Percentiles rank a stretch among this genome's conserved stretches.
These are phyloP conservation scores for Ornithoptera priamus DNA, from an alignment of 2,888 invertebrate genomes.

Conservation along the genomic window DNA sequence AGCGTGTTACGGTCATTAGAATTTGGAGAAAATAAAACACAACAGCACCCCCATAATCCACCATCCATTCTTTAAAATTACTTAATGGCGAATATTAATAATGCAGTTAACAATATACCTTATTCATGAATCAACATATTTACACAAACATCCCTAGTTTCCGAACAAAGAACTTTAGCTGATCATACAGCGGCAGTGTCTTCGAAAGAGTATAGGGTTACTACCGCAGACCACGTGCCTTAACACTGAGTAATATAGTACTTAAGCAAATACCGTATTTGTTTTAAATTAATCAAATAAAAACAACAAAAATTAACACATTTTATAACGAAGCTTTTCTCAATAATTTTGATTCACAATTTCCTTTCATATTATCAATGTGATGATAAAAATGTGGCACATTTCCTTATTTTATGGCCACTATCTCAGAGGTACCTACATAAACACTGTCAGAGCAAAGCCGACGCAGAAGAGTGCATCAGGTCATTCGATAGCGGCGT, in stretches of 20 bases:
- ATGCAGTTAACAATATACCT: too few relatives aligned
- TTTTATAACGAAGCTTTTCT: neutral
- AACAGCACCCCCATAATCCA: neutral
- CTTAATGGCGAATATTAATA: neutral
- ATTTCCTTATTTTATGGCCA: conserved; percentile 34
- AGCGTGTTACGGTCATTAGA: conserved; percentile 31
- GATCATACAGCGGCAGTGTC: too few relatives aligned
- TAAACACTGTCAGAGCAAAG: conserved; percentile 36
- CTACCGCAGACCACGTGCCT: too few relatives aligned
- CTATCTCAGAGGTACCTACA: conserved; percentile 35
- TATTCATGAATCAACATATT: too few relatives aligned
- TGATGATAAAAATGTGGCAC: conserved; percentile 28
- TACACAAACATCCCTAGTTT: too few relatives aligned
- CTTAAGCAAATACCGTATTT: too few relatives aligned
- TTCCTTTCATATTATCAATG: neutral
- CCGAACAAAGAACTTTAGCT: too few relatives aligned
- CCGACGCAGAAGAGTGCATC: conserved; percentile 51
- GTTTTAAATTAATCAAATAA: too few relatives aligned
- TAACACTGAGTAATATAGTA: too few relatives aligned
- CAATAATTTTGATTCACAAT: neutral
- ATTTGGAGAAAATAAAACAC: neutral
- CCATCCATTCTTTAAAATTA: neutral
- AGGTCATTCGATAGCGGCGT: conserved; percentile 48
- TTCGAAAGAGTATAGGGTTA: too few relatives aligned
- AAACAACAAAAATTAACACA: neutral